Base-by-base conservation (phyloP, 1,140 invertebrate genomes). In the Callitettix versicolor region DNA sequence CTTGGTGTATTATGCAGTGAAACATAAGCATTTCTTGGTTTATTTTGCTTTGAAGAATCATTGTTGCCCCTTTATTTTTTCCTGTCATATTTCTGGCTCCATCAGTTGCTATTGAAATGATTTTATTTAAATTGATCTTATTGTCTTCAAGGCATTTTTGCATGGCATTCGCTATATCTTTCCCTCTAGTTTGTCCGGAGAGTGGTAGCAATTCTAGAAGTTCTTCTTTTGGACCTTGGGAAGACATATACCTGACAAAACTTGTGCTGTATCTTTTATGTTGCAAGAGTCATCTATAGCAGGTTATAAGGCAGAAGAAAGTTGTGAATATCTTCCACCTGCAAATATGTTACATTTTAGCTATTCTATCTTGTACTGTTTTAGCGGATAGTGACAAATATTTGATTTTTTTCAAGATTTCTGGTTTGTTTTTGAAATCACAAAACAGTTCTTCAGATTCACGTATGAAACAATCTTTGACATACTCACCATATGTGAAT, bases 381-480 rank as follows among this genome's bases (percentile, higher is more conserved):
- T 64, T 63, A 43, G 62, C 59, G 22, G 59, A 65, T 42, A 61
- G 46, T 60, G 64, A 57, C 52, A 66, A 56, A 20, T 64, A 60
- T 63, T 63, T 60, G 38, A 64, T 62, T 63, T 41, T n/a, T 59
- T 64, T 65, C 52, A 62, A 21, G 40, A 64, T 65, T 46, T 64
- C 60, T 60, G 59, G 21, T 65, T 64, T 65, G 54, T 65, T 65
- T 50, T 65, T 64, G 52, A 64, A 66, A 62, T 64, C 63, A 21
- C 62, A 57, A 65, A 65, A 64, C 21, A 67, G 61, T 40, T 64
- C 63, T 65, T 65, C 60, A 26, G 58, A 62, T 59, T 55, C 57
- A 58, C 36, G 22, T 60, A 65, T 65, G 40, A 65, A 64, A 42
- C 57, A 61, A 58, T 60, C 53, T 65, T 65, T 68, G n/a, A 67